Evolutionary conservation across 2,888 invertebrate genomes (phyloP).

Genomic region (Dioctria linearis): DNA sequence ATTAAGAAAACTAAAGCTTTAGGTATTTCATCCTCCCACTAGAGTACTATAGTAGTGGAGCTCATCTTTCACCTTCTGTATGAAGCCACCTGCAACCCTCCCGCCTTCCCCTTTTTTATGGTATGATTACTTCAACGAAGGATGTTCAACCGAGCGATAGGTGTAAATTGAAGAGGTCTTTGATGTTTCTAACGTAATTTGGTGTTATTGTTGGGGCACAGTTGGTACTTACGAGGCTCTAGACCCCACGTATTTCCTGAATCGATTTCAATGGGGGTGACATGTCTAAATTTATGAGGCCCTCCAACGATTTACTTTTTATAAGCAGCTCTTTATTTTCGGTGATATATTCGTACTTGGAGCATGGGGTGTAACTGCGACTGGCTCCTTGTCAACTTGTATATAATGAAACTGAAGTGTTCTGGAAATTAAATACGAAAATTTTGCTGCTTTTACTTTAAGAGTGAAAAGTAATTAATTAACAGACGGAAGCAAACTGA

Average conservation of each 20-base stretch:
- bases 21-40: background rate
- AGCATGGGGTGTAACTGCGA: background rate
- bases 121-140: background rate
- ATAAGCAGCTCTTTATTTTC: background rate
- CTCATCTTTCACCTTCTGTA: background rate
- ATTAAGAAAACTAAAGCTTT: constrained; percentile 3
- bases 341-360: background rate
- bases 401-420: background rate
- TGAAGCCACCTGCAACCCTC: background rate
- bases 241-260: background rate
- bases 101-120: background rate
- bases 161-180: constrained; percentile 38
- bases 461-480: constrained; percentile 22
- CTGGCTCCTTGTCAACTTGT: background rate
- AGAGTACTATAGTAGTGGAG: background rate
- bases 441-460: background rate
- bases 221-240: background rate
- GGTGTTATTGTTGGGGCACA: constrained; percentile 17
- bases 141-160: constrained; percentile 19
- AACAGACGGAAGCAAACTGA: constrained; percentile 1
- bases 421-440: background rate
- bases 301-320: background rate
- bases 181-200: constrained; percentile 38
- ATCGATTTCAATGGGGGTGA: background rate
- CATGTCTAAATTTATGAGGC: background rate